Base-by-base conservation (phyloP, 1,140 invertebrate genomes). In the Megathymus violae region DNA sequence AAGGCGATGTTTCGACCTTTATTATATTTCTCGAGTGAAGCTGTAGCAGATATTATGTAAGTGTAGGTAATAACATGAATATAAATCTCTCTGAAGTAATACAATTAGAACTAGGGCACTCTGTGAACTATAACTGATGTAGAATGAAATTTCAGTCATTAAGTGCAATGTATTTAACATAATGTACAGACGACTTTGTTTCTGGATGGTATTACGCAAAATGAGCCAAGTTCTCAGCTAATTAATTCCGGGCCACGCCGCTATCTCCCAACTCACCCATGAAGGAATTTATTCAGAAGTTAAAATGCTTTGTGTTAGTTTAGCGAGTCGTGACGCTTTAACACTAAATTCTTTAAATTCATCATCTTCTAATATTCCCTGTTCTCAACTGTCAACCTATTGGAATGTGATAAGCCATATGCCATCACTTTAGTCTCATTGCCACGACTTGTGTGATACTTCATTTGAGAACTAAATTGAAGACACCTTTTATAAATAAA, bases 131-230 rank as follows among this genome's bases (percentile, higher is more conserved):
- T 31, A 31, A 31, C 27, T 31, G 27, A 31, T 31, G 27, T 31
- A 7, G 27, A 9, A n/a, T 36, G 7, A 36, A 36, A 36, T 36
- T 36, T 11, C 10, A 36, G 34, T 11, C 34, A 36, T 36, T 36
- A 36, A 11, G n/a, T 36, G 34, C 34, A 36, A 36, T 36, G 34
- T 36, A 36, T 36, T 36, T 36, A 36, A 36, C 34, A 36, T 36
- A 36, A 36, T 36, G 34, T 36, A 36, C 34, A 11, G 34, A 4
- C 34, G 34, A 10, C n/a, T 36, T 36, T 36, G 34, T 36, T 36
- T 36, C 34, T 36, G 34, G 34, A 36, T 36, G 34, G 34, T 36
- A 36, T 36, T 36, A 36, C 34, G 34, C n/a, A n/a, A 36, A 36
- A 36, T 36, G 34, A 36, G 11, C 34, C 34, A 36, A 36, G 34